A percentile compares a stretch with the other conserved stretches of the same genome.
Conservation (phyloP, 1,140 invertebrate species). For the Anadara kagoshimensis region DNA sequence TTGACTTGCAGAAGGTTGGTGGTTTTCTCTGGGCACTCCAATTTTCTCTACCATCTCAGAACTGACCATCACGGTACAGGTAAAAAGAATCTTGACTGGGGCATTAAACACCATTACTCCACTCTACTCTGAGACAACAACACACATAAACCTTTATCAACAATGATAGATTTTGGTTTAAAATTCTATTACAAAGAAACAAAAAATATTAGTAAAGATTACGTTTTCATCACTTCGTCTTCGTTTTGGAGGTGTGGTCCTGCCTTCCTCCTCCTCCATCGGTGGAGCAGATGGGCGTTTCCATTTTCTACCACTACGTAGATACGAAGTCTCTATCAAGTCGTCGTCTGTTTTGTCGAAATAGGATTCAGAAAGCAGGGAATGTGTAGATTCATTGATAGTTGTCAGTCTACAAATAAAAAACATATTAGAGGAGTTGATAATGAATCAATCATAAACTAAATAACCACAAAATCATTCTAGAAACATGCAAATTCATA, state of each 20-base stretch:
- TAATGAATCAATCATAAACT: too few species aligned
- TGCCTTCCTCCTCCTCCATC: constrained; percentile 45
- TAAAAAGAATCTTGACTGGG: neutral
- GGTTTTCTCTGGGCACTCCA: too few species aligned
- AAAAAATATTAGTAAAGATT: neutral
- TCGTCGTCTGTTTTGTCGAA: constrained; percentile 91
- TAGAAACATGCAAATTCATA: neutral
- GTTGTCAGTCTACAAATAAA: constrained; percentile 76
- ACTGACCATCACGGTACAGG: too few species aligned
- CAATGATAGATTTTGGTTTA: neutral
- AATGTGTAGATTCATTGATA: constrained; percentile 75
- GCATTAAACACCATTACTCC: too few species aligned
- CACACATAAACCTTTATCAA: neutral
- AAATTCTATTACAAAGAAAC: neutral
- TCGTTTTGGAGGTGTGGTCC: constrained; percentile 45
- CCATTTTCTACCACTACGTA: constrained; percentile 51
- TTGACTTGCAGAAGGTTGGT: too few species aligned
- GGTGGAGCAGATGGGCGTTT: constrained; percentile 63
- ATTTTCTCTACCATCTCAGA: too few species aligned
- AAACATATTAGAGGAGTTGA: neutral
- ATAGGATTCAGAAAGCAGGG: constrained; percentile 75
- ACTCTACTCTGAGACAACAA: too few species aligned
- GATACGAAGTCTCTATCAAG: constrained; percentile 65
- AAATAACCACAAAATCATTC: neutral
- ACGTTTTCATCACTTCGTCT: constrained; percentile 40